phyloP scores from a whole-genome alignment of 2,888 invertebrate genomes.

The Quadriops clusia region DNA sequence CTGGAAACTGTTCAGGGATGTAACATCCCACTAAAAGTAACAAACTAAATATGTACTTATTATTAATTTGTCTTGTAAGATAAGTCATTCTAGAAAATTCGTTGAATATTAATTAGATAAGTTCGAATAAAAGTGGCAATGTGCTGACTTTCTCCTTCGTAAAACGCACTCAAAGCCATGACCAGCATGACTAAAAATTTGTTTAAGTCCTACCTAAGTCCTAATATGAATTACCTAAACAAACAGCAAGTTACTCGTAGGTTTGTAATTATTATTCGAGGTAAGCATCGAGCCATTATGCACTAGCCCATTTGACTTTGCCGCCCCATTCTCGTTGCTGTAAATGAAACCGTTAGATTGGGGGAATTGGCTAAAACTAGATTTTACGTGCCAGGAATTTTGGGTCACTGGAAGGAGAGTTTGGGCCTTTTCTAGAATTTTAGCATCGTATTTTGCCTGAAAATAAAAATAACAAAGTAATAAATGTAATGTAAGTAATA shows the following conservation, averaged over 20 bases:
- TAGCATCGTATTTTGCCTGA: constrained; percentile 60
- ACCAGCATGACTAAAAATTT: no score
- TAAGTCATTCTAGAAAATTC: no score
- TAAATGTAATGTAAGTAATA: background rate
- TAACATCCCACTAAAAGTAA: no score
- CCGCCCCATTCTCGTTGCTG: constrained; percentile 4
- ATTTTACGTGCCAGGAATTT: constrained; percentile 32
- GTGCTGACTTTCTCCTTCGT: no score
- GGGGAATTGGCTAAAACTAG: constrained; percentile 46
- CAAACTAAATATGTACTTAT: no score
- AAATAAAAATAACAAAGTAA: constrained; percentile 18
- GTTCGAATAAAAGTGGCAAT: no score
- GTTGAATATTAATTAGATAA: no score
- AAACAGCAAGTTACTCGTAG: constrained; percentile 29
- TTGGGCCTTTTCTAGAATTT: constrained; percentile 39
- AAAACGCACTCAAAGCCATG: no score
- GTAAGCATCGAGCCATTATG: constrained; percentile 22
- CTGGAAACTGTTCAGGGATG: no score
- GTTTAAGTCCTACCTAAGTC: no score
- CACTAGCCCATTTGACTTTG: constrained; percentile 17
- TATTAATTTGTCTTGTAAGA: no score
- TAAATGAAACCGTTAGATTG: constrained; percentile 12
- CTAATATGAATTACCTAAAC: constrained; percentile 15
- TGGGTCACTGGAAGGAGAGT: constrained; percentile 43
- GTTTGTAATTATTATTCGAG: constrained; percentile 24